These are phyloP conservation scores for Hymenopus coronatus DNA, from an alignment of 2,888 invertebrate genomes.

Conservation along the genomic window DNA sequence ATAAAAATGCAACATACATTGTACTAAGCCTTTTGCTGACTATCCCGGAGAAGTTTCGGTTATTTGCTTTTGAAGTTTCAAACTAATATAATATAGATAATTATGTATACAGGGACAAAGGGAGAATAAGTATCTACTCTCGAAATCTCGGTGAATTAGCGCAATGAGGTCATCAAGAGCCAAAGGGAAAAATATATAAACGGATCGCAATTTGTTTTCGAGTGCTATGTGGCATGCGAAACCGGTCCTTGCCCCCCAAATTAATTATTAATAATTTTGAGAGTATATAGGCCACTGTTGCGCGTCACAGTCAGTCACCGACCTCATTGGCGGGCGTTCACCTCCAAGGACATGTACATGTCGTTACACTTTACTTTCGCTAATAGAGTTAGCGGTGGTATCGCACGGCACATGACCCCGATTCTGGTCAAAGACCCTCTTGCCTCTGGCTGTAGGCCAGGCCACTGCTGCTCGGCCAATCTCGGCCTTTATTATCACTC, in stretches of 20 bases:
- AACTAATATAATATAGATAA: too few relatives aligned
- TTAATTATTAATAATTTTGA: neutral
- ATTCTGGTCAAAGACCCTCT: constrained; percentile 29
- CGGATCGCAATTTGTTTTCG: neutral
- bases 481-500: neutral
- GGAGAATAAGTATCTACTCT: too few relatives aligned
- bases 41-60: too few relatives aligned
- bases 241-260: neutral
- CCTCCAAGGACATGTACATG: constrained; percentile 21
- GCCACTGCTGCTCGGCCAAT: neutral
- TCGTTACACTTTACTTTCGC: constrained; percentile 31
- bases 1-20: too few relatives aligned
- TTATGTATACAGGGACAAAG: too few relatives aligned
- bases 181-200: too few relatives aligned
- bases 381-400: constrained; percentile 33
- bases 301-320: constrained; percentile 1
- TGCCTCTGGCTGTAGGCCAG: constrained; percentile 21
- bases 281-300: neutral
- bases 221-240: neutral
- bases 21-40: too few relatives aligned
- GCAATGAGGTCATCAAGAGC: too few relatives aligned
- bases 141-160: too few relatives aligned
- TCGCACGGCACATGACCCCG: constrained; percentile 28
- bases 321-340: constrained; percentile 27
- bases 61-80: too few relatives aligned